A percentile compares a stretch with the other conserved stretches of the same genome.
Conservation (phyloP, 2,888 invertebrate genomes). For the Epistrophella euchroma region DNA sequence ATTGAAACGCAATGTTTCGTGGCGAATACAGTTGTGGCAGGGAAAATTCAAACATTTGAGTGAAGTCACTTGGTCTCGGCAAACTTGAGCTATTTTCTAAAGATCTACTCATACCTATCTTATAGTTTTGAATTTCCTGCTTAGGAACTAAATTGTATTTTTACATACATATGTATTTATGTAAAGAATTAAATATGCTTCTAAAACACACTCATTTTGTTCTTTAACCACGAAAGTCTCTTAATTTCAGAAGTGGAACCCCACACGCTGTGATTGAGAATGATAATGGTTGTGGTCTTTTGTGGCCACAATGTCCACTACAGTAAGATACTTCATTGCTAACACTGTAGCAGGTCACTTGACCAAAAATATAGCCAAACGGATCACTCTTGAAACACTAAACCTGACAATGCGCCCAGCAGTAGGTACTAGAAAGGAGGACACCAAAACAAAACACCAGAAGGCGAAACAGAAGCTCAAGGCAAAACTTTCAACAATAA, state of each 20-base stretch:
- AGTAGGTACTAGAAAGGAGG: neutral
- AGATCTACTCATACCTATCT: too few species aligned
- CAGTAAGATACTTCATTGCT: slow-evolving; percentile 44
- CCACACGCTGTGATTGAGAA: slow-evolving; percentile 33
- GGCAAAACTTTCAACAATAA: slow-evolving; percentile 48
- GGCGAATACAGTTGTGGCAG: neutral
- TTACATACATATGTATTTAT: too few species aligned
- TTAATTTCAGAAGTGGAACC: neutral
- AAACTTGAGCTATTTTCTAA: too few species aligned
- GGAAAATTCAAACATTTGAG: too few species aligned
- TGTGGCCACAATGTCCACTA: slow-evolving; percentile 54
- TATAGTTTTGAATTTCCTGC: too few species aligned
- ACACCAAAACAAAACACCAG: neutral
- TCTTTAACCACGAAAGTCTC: neutral
- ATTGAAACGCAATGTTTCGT: slow-evolving; percentile 10
- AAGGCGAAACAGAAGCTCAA: slow-evolving; percentile 15
- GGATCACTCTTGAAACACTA: slow-evolving; percentile 38
- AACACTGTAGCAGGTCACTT: slow-evolving; percentile 33
- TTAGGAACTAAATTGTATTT: too few species aligned
- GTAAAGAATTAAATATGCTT: neutral
- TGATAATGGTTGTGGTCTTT: slow-evolving; percentile 55
- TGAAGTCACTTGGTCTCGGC: too few species aligned
- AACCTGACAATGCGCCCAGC: slow-evolving; percentile 1
- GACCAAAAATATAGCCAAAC: slow-evolving; percentile 49
- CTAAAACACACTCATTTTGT: neutral